A percentile compares a stretch with the other conserved stretches of the same genome.
Evolutionary conservation across 2,888 invertebrate species (phyloP).

Genomic region (Calameuta pallipes): DNA sequence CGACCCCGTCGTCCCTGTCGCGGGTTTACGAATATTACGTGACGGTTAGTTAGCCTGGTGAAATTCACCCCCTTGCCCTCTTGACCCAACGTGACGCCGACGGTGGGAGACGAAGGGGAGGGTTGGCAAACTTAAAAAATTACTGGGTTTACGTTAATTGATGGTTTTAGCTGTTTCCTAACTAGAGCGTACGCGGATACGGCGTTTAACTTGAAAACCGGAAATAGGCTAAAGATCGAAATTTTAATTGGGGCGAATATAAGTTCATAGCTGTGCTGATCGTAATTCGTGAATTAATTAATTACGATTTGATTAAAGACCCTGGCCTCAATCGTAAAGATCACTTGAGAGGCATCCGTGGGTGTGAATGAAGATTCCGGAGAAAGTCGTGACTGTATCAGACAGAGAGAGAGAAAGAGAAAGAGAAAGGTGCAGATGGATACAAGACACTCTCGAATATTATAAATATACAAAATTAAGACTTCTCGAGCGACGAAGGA

Average conservation of each 20-base stretch:
- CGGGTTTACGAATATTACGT: not conserved
- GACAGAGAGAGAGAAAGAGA: not conserved
- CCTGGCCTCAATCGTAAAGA: not conserved
- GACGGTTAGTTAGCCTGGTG: not conserved
- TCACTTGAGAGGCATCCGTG: not conserved
- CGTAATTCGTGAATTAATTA: not conserved
- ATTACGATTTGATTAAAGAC: not conserved
- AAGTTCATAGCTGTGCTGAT: not conserved
- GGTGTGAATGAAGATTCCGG: not conserved
- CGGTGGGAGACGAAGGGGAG: no score
- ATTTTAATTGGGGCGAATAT: not conserved
- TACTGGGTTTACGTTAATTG: not conserved
- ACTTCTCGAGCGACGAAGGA: constrained; percentile 15
- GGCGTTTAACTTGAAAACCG: not conserved
- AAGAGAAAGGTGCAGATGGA: not conserved
- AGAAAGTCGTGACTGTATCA: not conserved
- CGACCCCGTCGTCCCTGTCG: not conserved
- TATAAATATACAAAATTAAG: constrained; percentile 21
- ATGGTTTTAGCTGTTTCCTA: not conserved
- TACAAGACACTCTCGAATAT: constrained; percentile 16
- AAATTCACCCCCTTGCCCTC: not conserved
- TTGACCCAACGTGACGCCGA: no score
- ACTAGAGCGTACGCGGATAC: not conserved
- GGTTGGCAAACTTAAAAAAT: not conserved
- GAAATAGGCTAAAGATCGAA: not conserved